Evolutionary conservation across 2,797 vertebrate species (phyloP).

Genomic region (Cuculus canorus): DNA sequence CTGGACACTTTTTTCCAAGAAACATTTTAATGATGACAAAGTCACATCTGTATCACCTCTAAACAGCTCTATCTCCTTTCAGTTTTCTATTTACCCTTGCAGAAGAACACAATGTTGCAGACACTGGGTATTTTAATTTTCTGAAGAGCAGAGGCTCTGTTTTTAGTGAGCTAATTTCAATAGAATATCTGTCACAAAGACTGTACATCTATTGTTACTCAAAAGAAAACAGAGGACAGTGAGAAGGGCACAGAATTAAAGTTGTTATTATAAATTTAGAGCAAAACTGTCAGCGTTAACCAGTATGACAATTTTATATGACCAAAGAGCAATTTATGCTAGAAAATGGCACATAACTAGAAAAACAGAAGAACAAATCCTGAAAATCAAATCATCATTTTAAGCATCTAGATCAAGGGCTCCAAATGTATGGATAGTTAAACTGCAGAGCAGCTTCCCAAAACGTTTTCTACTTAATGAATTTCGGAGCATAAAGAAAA

Average conservation of each 20-base stretch:
- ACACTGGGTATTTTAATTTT: constrained; percentile 26
- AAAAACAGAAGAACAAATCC: constrained; percentile 2
- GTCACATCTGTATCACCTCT: constrained; percentile 49
- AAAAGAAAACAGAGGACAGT: constrained; percentile 25
- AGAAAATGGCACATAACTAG: neutral
- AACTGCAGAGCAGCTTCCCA: neutral
- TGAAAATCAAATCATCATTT: neutral
- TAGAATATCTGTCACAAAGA: constrained; percentile 13
- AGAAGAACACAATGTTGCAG: constrained; percentile 35
- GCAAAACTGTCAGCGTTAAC: neutral
- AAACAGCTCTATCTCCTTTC: constrained; percentile 6
- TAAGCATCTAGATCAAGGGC: neutral
- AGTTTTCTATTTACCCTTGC: constrained; percentile 31
- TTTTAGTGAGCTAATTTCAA: constrained; percentile 49
- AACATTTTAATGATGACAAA: constrained; percentile 27
- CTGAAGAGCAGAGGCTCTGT: constrained; percentile 14
- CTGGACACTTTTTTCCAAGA: constrained; percentile 16
- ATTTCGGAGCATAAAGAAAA: constrained; percentile 3
- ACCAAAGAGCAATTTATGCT: neutral
- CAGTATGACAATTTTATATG: neutral
- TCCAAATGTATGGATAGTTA: neutral
- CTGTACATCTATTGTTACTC: neutral
- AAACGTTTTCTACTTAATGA: neutral
- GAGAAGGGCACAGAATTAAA: constrained; percentile 15
- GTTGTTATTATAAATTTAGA: neutral